phyloP scores from a whole-genome alignment of 2,888 invertebrate species.

The Troides helena region DNA sequence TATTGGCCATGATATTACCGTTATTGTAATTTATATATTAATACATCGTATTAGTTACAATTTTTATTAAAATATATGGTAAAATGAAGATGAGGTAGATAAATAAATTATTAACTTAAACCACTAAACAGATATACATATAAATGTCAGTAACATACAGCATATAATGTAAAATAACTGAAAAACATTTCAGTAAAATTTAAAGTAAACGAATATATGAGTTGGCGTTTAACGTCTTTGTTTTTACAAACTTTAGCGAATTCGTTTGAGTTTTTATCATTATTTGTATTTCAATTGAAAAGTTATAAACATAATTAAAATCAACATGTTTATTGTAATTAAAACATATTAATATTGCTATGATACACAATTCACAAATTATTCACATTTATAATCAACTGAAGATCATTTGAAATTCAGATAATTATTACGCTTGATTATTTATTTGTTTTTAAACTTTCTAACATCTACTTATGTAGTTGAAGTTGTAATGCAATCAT shows the following conservation, averaged over 20 bases:
- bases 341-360: not conserved
- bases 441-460: slow-evolving; percentile 19
- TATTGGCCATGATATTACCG: slow-evolving; percentile 4
- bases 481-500: slow-evolving; percentile 6
- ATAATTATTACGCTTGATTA: slow-evolving; percentile 3
- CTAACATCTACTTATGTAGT: slow-evolving; percentile 4
- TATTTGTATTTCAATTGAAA: not conserved
- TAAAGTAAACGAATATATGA: not conserved
- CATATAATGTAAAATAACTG: not conserved
- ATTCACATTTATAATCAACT: not conserved
- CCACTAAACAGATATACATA: not conserved
- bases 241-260: not conserved
- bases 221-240: too few species aligned
- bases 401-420: not conserved
- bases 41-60: slow-evolving; percentile 8
- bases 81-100: not conserved
- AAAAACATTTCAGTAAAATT: not conserved
- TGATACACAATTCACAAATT: slow-evolving; percentile 11
- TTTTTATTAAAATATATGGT: slow-evolving; percentile 3
- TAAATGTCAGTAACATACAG: not conserved
- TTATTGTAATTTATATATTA: slow-evolving; percentile 13
- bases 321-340: not conserved
- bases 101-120: not conserved
- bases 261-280: not conserved
- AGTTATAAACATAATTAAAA: slow-evolving; percentile 5